These are phyloP conservation scores for Neuroterus valhalla DNA, from an alignment of 1,140 invertebrate genomes.

Conservation along the genomic window DNA sequence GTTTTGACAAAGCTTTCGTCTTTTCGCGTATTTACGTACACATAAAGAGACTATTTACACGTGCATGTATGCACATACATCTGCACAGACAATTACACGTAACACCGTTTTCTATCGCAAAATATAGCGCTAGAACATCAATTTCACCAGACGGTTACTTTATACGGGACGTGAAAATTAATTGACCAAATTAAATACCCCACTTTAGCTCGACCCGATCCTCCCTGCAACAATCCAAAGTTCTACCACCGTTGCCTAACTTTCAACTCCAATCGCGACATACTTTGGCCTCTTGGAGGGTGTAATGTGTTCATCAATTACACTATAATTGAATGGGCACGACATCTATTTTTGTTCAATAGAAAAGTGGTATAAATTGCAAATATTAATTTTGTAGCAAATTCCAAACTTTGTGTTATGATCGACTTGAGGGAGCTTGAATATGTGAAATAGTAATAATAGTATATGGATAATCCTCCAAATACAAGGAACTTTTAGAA, in stretches of 20 bases:
- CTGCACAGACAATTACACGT: neutral
- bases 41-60: neutral
- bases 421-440: too few relatives aligned
- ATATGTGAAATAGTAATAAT: too few relatives aligned
- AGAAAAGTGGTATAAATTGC: too few relatives aligned
- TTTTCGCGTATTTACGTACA: too few relatives aligned
- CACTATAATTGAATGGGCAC: neutral
- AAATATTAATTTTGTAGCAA: too few relatives aligned
- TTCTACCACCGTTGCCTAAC: slow-evolving; percentile 10
- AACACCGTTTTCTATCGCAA: neutral
- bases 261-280: slow-evolving; percentile 15
- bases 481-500: too few relatives aligned
- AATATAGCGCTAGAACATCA: slow-evolving; percentile 18
- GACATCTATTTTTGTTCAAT: neutral
- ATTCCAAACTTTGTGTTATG: too few relatives aligned
- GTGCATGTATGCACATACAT: neutral
- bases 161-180: slow-evolving; percentile 22
- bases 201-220: slow-evolving; percentile 21
- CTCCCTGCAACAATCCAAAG: slow-evolving; percentile 21
- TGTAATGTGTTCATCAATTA: slow-evolving; percentile 14
- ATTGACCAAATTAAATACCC: slow-evolving; percentile 23
- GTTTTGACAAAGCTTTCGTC: neutral
- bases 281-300: neutral
- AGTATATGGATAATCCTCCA: too few relatives aligned
- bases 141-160: slow-evolving; percentile 21